Base-by-base conservation (phyloP, 2,888 invertebrate species). In the Plusia festucae region DNA sequence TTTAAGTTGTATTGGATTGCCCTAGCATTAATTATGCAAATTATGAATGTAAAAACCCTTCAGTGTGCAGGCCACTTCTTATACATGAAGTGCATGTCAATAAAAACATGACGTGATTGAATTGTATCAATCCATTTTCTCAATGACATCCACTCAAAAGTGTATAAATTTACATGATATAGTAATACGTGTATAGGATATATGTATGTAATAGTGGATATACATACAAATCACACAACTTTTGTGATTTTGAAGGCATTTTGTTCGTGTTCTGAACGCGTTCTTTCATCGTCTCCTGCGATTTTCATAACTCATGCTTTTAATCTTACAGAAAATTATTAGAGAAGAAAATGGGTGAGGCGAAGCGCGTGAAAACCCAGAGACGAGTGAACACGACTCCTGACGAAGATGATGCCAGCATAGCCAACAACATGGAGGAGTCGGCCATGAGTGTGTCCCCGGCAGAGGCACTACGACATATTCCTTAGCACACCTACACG, bases 361-460 rank as follows among this genome's bases (percentile, higher is more conserved):
- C 88, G 15, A 94, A 90, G 75, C 87, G 91, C 27, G 78, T 87
- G 71, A 93, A 90, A 76, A 88, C 77, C 32, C 87, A 90, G 54
- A 83, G 90, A 56, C 84, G 90, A 63, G 84, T 81, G 27, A 89
- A 88, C 61, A 79, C 78, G 15, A 82, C 85, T 20, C 82, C 87
- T 6, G 91, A 89, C 44, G 86, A 84, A n/a, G 93, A 91, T 61
- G 83, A 79, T 24, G 73, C 85, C 3, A 87, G 88, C 65, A 95
- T 95, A 83, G 88, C 92, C 2, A 85, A 90, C 69, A 88, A 91
- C 52, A 94, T 94, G 91, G 94, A 95, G 64, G 91, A 91, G 51
- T 78, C 90, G 0, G 90, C 85, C 16, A 80, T 84, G 16, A 95
- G 91, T 59, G 77, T 78, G 9, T 87, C 95, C 0, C 95, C 95